Evolutionary conservation across 2,888 invertebrate species (phyloP), one percentile per base, ranked within the genome.

Genomic region (Drosophila sordidapex): DNA sequence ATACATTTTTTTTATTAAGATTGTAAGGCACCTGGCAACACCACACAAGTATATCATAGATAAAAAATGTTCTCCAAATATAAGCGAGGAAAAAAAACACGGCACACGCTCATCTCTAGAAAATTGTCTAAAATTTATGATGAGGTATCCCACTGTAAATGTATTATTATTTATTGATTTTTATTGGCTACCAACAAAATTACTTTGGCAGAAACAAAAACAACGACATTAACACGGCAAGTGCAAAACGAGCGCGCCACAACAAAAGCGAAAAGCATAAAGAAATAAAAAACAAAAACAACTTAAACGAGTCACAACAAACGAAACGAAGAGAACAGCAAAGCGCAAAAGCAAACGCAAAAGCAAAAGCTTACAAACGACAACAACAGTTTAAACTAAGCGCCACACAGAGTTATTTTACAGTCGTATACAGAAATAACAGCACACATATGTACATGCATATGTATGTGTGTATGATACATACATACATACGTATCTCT

Each of bases 81-180:
- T 8, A 15, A 3, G 13, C 7, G 15, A 15, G 7, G 18, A 21
- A 8, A 18, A 7, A 43, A 35, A 25, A 25, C 6, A 54, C 25
- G 35, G n/a, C 11, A 25, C 4, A 15, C 33, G 21, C 10, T 10
- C 35, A 36, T 35, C 25, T 25, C 18, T 25, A 36, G 7, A 29
- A 51, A 21, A 21, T 54, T 11, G 11, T 36, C 11, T 54, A 7
- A 27, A 18, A 27, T n/a, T 2, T 15, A 7, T 56, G n/a, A 18
- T 13, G 56, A 29, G 36, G 27, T 27, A 13, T 15, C 29, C n/a
- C 70, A 49, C 48, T 38, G 59, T 71, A 83, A 87, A 78, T 87
- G 84, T 86, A 90, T 83, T 89, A 88, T 88, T 88, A 90, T 90
- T 84, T 84, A 84, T 85, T 85, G 84, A 85, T 85, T 85, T 85